Conservation (phyloP, 2,888 invertebrate genomes). For the Sinotaia quadrata region DNA sequence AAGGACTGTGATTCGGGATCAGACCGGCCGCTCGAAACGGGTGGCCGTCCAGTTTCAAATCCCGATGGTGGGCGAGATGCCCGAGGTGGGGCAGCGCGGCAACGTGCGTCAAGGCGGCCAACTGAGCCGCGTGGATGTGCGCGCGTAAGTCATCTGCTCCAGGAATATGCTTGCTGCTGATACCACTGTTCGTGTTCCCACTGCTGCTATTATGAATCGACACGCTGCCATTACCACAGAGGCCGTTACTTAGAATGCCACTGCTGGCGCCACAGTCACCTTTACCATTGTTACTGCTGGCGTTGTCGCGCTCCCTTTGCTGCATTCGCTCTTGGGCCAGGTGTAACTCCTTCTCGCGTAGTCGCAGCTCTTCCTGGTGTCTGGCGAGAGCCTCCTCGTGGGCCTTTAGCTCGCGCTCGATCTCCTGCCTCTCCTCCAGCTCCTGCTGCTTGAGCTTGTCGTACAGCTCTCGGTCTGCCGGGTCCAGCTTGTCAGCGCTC, state of each 20-base stretch:
- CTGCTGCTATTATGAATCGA: slow-evolving; percentile 13
- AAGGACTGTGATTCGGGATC: slow-evolving; percentile 28
- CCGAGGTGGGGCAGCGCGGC: slow-evolving; percentile 36
- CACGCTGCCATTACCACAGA: not conserved
- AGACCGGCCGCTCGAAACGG: slow-evolving; percentile 17
- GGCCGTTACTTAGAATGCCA: not conserved
- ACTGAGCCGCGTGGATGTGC: slow-evolving; percentile 34
- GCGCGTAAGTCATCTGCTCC: slow-evolving; percentile 36
- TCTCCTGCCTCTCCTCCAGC: slow-evolving; percentile 70
- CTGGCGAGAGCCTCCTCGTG: slow-evolving; percentile 65
- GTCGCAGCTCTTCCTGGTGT: slow-evolving; percentile 59
- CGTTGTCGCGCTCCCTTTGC: slow-evolving; percentile 32
- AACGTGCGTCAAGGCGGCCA: slow-evolving; percentile 33
- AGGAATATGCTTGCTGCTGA: not conserved
- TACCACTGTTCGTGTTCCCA: not conserved
- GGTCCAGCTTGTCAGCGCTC: slow-evolving; percentile 63
- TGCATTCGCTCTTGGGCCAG: slow-evolving; percentile 46
- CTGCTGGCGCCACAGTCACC: not conserved
- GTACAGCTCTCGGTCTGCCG: slow-evolving; percentile 65
- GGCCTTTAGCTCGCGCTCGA: slow-evolving; percentile 71
- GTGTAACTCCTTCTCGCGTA: slow-evolving; percentile 57
- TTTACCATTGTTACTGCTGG: not conserved
- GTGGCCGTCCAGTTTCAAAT: slow-evolving; percentile 31
- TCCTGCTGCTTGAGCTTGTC: slow-evolving; percentile 71
- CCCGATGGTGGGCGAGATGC: slow-evolving; percentile 28